Percentiles rank a stretch among this genome's conserved stretches.
phyloP scores from a whole-genome alignment of 2,113 vertebrate genomes.

The Crotalus viridis region DNA sequence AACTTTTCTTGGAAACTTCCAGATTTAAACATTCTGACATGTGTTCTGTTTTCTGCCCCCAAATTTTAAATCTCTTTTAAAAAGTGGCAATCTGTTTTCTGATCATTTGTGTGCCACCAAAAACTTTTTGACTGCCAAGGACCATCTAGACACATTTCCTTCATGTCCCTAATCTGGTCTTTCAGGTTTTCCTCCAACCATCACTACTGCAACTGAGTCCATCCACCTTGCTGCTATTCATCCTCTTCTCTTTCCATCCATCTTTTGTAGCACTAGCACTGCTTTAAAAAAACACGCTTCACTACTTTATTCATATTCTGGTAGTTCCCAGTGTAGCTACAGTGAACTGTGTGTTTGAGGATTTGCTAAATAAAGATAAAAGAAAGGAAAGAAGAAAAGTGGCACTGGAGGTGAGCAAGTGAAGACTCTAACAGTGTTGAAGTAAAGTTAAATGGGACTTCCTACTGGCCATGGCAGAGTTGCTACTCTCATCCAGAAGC shows the following conservation, averaged over 20 bases:
- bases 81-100: neutral
- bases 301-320: neutral
- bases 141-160: neutral
- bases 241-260: neutral
- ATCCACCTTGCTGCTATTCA: neutral
- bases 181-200: neutral
- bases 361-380: neutral
- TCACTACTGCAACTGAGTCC: neutral
- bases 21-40: neutral
- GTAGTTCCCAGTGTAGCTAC: neutral
- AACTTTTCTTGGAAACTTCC: neutral
- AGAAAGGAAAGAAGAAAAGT: neutral
- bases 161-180: neutral
- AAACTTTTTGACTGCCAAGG: neutral
- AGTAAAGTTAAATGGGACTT: neutral
- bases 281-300: neutral
- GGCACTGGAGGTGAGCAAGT: neutral
- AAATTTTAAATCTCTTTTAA: neutral
- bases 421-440: neutral
- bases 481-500: neutral
- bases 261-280: neutral
- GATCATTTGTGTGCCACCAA: neutral
- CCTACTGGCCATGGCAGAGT: neutral
- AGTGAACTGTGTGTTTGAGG: neutral
- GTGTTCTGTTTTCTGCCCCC: neutral